Evolutionary conservation across 1,140 invertebrate species (phyloP).

Genomic region (Trichonephila inaurata): DNA sequence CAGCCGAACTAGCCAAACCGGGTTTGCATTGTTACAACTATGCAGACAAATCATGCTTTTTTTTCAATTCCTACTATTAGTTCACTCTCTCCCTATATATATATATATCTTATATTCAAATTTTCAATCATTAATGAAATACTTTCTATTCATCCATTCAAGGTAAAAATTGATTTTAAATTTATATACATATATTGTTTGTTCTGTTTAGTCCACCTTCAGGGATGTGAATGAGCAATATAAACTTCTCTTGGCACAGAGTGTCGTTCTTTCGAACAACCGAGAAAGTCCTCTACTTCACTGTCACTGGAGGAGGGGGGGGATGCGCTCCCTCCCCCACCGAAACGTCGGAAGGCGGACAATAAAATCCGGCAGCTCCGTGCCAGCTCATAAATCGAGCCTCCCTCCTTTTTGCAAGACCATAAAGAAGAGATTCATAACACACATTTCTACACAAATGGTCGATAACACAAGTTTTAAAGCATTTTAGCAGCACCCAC

Average conservation of each 20-base stretch:
- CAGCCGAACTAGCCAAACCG: too few species aligned
- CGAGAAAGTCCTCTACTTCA: not conserved
- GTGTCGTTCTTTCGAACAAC: not conserved
- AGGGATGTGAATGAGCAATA: too few species aligned
- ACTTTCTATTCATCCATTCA: too few species aligned
- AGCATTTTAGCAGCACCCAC: not conserved
- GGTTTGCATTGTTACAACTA: too few species aligned
- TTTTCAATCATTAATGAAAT: too few species aligned
- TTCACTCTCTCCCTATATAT: too few species aligned
- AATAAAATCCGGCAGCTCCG: conserved; percentile 57
- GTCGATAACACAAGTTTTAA: conserved; percentile 60
- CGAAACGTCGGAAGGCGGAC: conserved; percentile 8
- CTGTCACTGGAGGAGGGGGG: not conserved
- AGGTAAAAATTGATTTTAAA: too few species aligned
- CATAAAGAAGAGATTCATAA: conserved; percentile 60
- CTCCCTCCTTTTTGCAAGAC: not conserved
- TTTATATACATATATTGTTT: too few species aligned
- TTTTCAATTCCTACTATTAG: too few species aligned
- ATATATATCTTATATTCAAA: too few species aligned
- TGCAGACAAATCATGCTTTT: too few species aligned
- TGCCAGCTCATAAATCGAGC: conserved; percentile 22
- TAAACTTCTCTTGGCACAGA: not conserved
- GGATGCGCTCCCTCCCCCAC: not conserved
- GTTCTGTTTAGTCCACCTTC: too few species aligned
- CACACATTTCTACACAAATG: conserved; percentile 51